Evolutionary conservation across 2,888 invertebrate genomes (phyloP).

Genomic region (Aquatica leii): DNA sequence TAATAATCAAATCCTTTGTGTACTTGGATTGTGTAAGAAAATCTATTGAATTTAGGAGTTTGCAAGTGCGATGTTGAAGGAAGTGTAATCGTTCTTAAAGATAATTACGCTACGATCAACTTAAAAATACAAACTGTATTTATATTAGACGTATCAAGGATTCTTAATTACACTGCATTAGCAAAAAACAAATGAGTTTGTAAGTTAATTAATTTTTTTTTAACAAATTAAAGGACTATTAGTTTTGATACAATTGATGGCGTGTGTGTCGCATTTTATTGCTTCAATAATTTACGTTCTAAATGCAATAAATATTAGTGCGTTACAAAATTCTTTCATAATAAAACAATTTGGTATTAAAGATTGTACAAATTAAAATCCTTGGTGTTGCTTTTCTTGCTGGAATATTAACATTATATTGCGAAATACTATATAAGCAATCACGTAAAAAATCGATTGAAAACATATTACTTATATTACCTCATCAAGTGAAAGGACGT

Average conservation of each 20-base stretch:
- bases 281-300: not conserved
- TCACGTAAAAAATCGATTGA: constrained; percentile 14
- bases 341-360: constrained; percentile 14
- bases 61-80: constrained; percentile 9
- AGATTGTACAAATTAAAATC: constrained; percentile 14
- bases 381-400: constrained; percentile 14
- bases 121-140: constrained; percentile 26
- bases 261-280: constrained; percentile 3
- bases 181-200: constrained; percentile 12
- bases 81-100: constrained; percentile 15
- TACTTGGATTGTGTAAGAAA: constrained; percentile 28
- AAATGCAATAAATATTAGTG: constrained; percentile 10
- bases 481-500: constrained; percentile 14
- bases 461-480: constrained; percentile 14
- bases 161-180: constrained; percentile 25
- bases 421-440: constrained; percentile 14
- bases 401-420: constrained; percentile 13
- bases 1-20: constrained; percentile 41
- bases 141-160: constrained; percentile 32
- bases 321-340: constrained; percentile 14
- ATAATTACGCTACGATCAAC: constrained; percentile 31
- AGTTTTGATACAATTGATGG: not conserved
- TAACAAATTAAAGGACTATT: not conserved
- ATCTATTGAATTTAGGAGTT: constrained; percentile 1
- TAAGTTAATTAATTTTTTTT: constrained; percentile 3